Evolutionary conservation across 2,113 vertebrate genomes (phyloP), one percentile per base, ranked within the genome.

Genomic region (Raja brachyura): DNA sequence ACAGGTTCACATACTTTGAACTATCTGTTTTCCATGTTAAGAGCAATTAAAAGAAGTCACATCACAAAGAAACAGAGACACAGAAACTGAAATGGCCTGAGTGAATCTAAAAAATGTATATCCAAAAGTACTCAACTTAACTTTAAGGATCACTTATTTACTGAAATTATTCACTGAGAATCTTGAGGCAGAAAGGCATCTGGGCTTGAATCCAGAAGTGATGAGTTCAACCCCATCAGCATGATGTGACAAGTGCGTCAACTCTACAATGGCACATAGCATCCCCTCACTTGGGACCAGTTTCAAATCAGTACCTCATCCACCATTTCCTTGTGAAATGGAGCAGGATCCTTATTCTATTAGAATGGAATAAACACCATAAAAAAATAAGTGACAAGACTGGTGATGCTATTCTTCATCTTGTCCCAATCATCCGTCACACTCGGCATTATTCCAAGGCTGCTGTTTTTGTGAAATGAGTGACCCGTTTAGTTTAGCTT

Each of bases 371-470:
- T 48, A 48, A 3, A 48, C 39, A 48, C 39, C 39, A 86, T 56
- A 86, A 86, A 86, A 86, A 86, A 86, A 61, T 86, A 86, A 86
- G 83, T 61, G 56, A 61, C 56, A 11, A n/a, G 81, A 25, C 25
- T 8, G 3, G 81, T 28, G 20, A 56, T 28, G 54, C 11, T 13
- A 16, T 13, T 54, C 25, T 3, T 59, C 81, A 25, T 4, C 54
- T 13, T 28, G 1, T 61, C 6, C 56, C 83, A n/a, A 28, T 14
- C 83, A 4, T 5, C 3, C 5, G 56, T 61, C 25, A 14, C 25
- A 5, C 56, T 2, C 5, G n/a, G 4, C 28, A 14, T 59, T 5
- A 63, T n/a, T 16, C 56, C 83, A 61, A 86, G 83, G 25, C 56
- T 61, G 56, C 7, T 56, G 74, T 75, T 75, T 48, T 28, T 75